phyloP scores from a whole-genome alignment of 2,888 invertebrate species.

The Himalopsyche kuldschensis region DNA sequence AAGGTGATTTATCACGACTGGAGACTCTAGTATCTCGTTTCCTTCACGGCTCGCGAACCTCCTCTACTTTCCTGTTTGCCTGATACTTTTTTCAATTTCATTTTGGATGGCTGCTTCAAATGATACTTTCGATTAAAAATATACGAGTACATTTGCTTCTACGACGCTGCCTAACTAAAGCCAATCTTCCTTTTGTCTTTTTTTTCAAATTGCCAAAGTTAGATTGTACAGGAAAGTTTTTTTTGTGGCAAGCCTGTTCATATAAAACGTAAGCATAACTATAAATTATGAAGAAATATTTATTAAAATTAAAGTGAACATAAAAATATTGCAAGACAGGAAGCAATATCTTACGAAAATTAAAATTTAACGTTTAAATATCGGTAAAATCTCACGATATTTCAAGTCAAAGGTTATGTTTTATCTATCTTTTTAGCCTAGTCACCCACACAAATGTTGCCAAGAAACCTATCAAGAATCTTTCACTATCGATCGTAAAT shows the following conservation, averaged over 20 bases:
- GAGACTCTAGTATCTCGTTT: constrained; percentile 38
- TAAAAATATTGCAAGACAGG: background rate
- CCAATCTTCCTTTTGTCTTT: background rate
- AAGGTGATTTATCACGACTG: constrained; percentile 58
- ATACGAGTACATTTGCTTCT: background rate
- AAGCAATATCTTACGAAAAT: background rate
- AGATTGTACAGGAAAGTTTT: background rate
- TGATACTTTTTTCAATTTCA: constrained; percentile 38
- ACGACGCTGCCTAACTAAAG: background rate
- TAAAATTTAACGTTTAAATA: background rate
- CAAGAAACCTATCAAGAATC: no score
- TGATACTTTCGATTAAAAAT: constrained; percentile 38
- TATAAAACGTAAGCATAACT: background rate
- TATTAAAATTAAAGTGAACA: background rate
- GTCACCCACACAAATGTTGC: no score
- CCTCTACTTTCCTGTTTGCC: constrained; percentile 23
- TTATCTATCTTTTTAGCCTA: no score
- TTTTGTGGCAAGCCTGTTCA: background rate
- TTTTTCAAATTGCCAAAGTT: background rate
- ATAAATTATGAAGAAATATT: background rate
- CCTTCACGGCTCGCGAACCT: constrained; percentile 30
- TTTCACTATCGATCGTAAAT: no score
- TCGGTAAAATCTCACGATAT: background rate
- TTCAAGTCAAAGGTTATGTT: no score
- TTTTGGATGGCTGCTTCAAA: constrained; percentile 37